A percentile compares a stretch with the other conserved stretches of the same genome.
phyloP scores from a whole-genome alignment of 2,797 vertebrate genomes.

The Scyliorhinus canicula region DNA sequence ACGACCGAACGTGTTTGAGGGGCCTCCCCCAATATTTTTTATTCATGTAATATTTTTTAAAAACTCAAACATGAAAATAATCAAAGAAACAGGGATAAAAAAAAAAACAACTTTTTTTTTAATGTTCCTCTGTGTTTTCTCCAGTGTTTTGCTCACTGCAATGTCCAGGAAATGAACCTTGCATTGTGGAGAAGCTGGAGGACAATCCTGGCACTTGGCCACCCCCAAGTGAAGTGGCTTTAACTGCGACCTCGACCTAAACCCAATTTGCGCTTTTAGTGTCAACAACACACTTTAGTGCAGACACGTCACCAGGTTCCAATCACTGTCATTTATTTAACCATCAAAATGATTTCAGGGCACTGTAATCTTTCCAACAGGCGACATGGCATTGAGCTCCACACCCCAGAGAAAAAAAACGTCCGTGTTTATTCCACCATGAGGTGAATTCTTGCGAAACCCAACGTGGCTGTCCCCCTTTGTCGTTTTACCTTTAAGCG shows the following conservation, averaged over 20 bases:
- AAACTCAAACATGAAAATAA: background rate
- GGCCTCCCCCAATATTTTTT: no score
- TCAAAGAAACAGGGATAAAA: background rate
- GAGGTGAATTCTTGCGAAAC: constrained; percentile 61
- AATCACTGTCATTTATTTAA: background rate
- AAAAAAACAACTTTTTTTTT: background rate
- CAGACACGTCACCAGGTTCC: background rate
- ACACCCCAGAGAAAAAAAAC: constrained; percentile 38
- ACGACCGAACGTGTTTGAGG: background rate
- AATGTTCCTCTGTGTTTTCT: background rate
- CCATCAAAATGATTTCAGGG: constrained; percentile 44
- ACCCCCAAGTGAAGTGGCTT: background rate
- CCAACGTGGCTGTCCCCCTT: background rate
- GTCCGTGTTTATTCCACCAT: constrained; percentile 50
- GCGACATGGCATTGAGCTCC: constrained; percentile 44
- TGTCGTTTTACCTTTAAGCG: constrained; percentile 49
- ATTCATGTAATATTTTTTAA: no score
- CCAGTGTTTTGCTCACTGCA: background rate
- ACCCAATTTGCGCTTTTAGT: background rate
- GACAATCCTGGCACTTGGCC: no score
- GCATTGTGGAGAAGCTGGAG: no score
- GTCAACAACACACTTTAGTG: background rate
- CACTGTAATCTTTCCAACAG: constrained; percentile 46
- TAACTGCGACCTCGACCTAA: background rate
- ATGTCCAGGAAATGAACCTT: no score